These are phyloP conservation scores for Phoxinus phoxinus DNA, from an alignment of 2,113 vertebrate genomes.

Conservation along the genomic window DNA sequence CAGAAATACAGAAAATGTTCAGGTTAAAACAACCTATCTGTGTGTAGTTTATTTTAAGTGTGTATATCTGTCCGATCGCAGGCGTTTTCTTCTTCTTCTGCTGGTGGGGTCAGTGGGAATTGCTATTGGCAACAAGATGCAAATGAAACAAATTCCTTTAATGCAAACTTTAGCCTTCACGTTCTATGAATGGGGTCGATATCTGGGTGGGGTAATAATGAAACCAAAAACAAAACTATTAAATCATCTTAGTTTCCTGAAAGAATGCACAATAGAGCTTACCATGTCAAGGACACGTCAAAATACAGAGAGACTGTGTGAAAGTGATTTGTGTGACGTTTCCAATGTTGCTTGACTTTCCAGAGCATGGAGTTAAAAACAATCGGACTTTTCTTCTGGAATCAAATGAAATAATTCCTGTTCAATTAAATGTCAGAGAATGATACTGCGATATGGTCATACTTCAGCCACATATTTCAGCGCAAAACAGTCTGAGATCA, in stretches of 20 bases:
- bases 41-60: neutral
- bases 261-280: conserved; percentile 57
- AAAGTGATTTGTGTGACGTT: conserved; percentile 46
- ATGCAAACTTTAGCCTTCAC: conserved; percentile 33
- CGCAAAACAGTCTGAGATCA: conserved; percentile 2
- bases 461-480: neutral
- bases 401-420: neutral
- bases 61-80: neutral
- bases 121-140: conserved; percentile 50
- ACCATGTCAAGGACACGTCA: conserved; percentile 54
- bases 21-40: neutral
- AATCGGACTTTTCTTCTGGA: neutral
- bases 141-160: conserved; percentile 40
- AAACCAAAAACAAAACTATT: conserved; percentile 62
- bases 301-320: conserved; percentile 51
- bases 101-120: conserved; percentile 12
- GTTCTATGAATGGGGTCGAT: conserved; percentile 25
- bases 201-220: conserved; percentile 44
- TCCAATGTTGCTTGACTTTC: conserved; percentile 25
- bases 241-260: conserved; percentile 52
- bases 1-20: neutral
- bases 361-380: neutral
- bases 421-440: neutral
- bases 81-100: conserved; percentile 23
- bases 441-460: neutral